Conservation (phyloP, 2,797 vertebrate species). For the Myotis myotis region DNA sequence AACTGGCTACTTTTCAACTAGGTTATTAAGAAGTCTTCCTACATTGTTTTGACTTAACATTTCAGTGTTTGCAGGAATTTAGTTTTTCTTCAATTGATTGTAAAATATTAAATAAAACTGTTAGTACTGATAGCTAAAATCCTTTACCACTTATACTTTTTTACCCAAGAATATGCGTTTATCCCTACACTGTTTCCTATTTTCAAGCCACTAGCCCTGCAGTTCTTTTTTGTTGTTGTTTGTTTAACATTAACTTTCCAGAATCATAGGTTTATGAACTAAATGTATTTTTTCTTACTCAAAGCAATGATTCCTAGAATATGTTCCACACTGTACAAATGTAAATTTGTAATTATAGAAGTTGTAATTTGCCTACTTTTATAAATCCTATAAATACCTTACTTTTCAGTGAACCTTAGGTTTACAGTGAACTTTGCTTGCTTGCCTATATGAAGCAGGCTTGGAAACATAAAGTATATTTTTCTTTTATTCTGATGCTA, state of each 20-base stretch:
- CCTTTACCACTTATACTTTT: neutral
- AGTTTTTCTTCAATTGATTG: neutral
- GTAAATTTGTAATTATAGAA: neutral
- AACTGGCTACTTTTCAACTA: neutral
- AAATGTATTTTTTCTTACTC: conserved; percentile 18
- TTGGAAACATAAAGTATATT: neutral
- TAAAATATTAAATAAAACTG: conserved; percentile 40
- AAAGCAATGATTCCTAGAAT: neutral
- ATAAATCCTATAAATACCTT: neutral
- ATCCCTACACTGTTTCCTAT: neutral
- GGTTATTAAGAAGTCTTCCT: neutral
- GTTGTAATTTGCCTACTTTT: neutral
- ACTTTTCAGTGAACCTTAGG: neutral
- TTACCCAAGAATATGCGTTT: neutral
- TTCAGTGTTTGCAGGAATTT: conserved; percentile 12
- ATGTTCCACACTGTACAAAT: neutral
- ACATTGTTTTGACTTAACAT: neutral
- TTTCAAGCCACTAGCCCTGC: neutral
- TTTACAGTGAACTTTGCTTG: conserved; percentile 11
- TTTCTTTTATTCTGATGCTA: neutral
- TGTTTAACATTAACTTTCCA: conserved; percentile 36
- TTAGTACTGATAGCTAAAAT: neutral
- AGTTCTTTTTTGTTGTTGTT: neutral
- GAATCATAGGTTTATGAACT: neutral
- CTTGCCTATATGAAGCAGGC: neutral